Conservation (phyloP, 2,888 invertebrate species). For the Altica lythri region DNA sequence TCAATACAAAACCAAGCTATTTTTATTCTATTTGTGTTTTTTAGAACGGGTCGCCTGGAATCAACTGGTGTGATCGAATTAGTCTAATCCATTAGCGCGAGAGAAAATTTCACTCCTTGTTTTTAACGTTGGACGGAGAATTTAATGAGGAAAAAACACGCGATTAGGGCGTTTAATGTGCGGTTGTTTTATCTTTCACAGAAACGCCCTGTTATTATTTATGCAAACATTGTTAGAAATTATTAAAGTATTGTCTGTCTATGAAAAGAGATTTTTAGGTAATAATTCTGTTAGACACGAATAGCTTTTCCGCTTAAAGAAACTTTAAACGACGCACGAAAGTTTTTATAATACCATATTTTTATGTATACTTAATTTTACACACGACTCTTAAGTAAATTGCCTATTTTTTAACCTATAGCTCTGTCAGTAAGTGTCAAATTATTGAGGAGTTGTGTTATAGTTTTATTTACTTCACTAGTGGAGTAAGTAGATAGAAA, state of each 20-base stretch:
- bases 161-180: slow-evolving; percentile 28
- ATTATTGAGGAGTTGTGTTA: too few relatives aligned
- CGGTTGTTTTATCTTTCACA: slow-evolving; percentile 26
- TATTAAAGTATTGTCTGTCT: slow-evolving; percentile 27
- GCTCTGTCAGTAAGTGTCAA: too few relatives aligned
- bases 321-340: too few relatives aligned
- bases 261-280: slow-evolving; percentile 24
- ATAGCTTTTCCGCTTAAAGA: slow-evolving; percentile 20
- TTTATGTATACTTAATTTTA: background rate
- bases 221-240: slow-evolving; percentile 27
- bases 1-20: too few relatives aligned
- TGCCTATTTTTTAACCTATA: too few relatives aligned
- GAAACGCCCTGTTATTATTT: slow-evolving; percentile 31
- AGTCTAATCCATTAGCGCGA: slow-evolving; percentile 25
- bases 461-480: too few relatives aligned
- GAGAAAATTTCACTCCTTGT: slow-evolving; percentile 25
- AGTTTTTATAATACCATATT: background rate
- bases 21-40: too few relatives aligned
- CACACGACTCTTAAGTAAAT: too few relatives aligned
- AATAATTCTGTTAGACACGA: slow-evolving; percentile 22
- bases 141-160: slow-evolving; percentile 31
- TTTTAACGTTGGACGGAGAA: slow-evolving; percentile 17
- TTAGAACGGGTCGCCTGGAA: too few relatives aligned
- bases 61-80: slow-evolving; percentile 23
- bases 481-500: too few relatives aligned